Conservation (phyloP, 2,113 vertebrate species). For the Willisornis vidua region DNA sequence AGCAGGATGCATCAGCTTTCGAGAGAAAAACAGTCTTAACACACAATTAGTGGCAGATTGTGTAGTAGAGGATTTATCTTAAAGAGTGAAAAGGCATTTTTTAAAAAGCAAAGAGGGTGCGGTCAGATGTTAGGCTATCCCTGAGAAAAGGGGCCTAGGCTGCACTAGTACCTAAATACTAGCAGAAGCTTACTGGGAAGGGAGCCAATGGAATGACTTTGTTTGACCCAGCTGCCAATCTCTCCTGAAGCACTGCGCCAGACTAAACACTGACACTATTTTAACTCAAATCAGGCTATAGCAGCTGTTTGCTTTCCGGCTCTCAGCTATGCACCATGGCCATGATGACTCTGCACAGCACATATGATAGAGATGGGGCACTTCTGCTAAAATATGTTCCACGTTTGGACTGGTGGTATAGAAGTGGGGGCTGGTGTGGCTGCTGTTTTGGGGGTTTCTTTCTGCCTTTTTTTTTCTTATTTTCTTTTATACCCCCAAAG, state of each 20-base stretch:
- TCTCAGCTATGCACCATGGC: constrained; percentile 81
- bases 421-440: neutral
- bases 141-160: constrained; percentile 81
- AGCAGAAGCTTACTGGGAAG: constrained; percentile 88
- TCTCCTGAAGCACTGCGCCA: constrained; percentile 90
- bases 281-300: constrained; percentile 88
- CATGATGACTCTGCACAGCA: constrained; percentile 74
- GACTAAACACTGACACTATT: constrained; percentile 93
- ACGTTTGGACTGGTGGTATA: constrained; percentile 52
- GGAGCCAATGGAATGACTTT: constrained; percentile 89
- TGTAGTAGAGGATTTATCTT: constrained; percentile 76
- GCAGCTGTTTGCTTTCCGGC: constrained; percentile 86
- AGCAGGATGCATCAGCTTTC: constrained; percentile 72
- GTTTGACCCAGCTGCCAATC: constrained; percentile 96
- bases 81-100: constrained; percentile 71
- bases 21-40: constrained; percentile 70
- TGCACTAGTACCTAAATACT: constrained; percentile 85
- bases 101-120: constrained; percentile 79
- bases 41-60: constrained; percentile 77
- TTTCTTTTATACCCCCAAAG: neutral
- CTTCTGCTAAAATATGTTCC: constrained; percentile 70
- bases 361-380: constrained; percentile 68
- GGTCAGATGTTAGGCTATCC: constrained; percentile 85
- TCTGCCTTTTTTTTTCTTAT: too few relatives aligned
- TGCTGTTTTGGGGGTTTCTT: neutral